Percentiles rank a stretch among this genome's conserved stretches.
Conservation (phyloP, 2,888 invertebrate genomes). For the Atethmia centrago region DNA sequence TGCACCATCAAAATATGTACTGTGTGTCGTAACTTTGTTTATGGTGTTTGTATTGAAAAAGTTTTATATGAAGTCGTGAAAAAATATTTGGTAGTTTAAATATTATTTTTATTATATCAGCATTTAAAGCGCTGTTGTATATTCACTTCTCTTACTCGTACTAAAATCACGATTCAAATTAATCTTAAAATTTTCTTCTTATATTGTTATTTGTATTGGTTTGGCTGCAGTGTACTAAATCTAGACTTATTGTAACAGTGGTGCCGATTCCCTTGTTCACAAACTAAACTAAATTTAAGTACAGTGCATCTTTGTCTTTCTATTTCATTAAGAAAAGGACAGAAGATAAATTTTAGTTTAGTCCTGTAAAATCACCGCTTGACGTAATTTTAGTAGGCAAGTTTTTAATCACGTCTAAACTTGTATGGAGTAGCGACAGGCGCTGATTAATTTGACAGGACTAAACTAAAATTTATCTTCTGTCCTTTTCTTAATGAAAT, state of each 20-base stretch:
- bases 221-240: conserved; percentile 29
- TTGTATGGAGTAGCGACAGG: too few relatives aligned
- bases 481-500: too few relatives aligned
- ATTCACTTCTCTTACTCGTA: neutral
- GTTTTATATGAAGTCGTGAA: conserved; percentile 66
- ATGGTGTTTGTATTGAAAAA: conserved; percentile 73
- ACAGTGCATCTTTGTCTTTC: too few relatives aligned
- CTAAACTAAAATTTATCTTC: too few relatives aligned
- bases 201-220: conserved; percentile 13
- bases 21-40: conserved; percentile 70
- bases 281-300: too few relatives aligned
- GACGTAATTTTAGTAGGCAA: too few relatives aligned
- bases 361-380: too few relatives aligned
- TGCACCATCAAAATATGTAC: conserved; percentile 72
- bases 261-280: too few relatives aligned
- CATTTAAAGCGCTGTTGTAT: conserved; percentile 13
- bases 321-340: too few relatives aligned
- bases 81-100: conserved; percentile 48
- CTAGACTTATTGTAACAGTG: conserved; percentile 58
- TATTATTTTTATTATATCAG: conserved; percentile 38
- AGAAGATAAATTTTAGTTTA: too few relatives aligned
- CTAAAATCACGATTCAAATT: neutral
- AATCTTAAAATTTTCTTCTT: neutral
- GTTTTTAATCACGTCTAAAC: too few relatives aligned
- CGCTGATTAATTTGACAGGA: too few relatives aligned